A percentile compares a stretch with the other conserved stretches of the same genome.
Evolutionary conservation across 1,140 invertebrate species (phyloP).

Genomic region (Babylonia areolata): DNA sequence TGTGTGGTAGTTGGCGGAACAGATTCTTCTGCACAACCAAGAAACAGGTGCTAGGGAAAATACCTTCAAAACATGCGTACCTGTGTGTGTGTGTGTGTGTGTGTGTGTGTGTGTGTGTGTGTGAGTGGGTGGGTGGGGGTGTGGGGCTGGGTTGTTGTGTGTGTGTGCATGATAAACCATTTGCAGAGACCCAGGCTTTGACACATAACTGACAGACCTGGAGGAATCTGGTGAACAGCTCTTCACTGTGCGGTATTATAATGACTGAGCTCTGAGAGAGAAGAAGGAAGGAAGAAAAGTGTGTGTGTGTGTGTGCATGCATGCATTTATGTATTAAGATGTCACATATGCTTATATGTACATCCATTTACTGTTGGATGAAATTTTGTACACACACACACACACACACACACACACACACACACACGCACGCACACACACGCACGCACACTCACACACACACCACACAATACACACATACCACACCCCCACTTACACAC

Average conservation of each 20-base stretch:
- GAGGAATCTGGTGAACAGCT: too few relatives aligned
- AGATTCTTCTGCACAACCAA: conserved; percentile 64
- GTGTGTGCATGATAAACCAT: too few relatives aligned
- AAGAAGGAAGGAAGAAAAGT: too few relatives aligned
- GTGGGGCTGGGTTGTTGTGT: too few relatives aligned
- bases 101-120: not conserved
- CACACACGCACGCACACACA: conserved; percentile 6
- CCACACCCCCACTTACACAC: not conserved
- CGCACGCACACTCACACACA: not conserved
- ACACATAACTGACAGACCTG: too few relatives aligned
- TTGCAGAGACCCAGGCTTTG: too few relatives aligned
- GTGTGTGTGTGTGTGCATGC: too few relatives aligned
- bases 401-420: conserved; percentile 19
- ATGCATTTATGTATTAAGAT: not conserved
- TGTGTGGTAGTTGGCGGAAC: conserved; percentile 70
- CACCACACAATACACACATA: not conserved
- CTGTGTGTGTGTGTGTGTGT: conserved; percentile 3
- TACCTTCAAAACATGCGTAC: too few relatives aligned
- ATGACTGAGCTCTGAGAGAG: too few relatives aligned
- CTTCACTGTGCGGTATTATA: too few relatives aligned
- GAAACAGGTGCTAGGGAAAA: too few relatives aligned
- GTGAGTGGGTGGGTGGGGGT: too few relatives aligned
- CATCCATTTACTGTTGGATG: not conserved
- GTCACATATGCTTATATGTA: not conserved
- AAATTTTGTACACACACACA: not conserved